A percentile compares a stretch with the other conserved stretches of the same genome.
phyloP scores from a whole-genome alignment of 2,797 vertebrate genomes.

The Pristis pectinata region DNA sequence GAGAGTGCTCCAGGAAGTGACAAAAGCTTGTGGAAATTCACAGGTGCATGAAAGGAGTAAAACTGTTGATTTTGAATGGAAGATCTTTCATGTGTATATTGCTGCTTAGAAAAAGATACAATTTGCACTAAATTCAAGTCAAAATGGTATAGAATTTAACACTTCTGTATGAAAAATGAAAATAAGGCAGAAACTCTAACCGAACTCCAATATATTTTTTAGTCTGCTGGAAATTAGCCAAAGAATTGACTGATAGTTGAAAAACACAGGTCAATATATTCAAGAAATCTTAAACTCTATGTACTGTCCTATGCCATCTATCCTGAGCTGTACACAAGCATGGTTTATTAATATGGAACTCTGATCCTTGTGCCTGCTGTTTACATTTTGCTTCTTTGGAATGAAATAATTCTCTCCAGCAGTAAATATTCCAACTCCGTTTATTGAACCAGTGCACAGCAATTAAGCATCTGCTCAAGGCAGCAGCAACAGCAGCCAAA shows the following conservation, averaged over 20 bases:
- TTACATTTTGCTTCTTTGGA: not conserved
- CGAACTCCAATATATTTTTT: not conserved
- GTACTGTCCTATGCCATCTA: not conserved
- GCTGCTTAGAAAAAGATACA: not conserved
- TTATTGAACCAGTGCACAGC: not conserved
- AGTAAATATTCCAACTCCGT: conserved; percentile 5
- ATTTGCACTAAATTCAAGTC: not conserved
- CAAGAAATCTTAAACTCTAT: not conserved
- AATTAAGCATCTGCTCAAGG: conserved; percentile 32
- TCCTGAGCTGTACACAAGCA: not conserved
- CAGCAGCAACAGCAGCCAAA: not conserved
- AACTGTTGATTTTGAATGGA: too few species aligned
- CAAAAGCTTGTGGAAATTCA: not conserved
- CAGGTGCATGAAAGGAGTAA: too few species aligned
- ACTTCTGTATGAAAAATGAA: too few species aligned
- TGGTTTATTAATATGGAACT: not conserved
- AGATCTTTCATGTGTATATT: not conserved
- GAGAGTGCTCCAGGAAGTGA: not conserved
- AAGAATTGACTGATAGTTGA: not conserved
- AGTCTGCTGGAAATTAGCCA: not conserved
- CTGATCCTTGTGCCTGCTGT: not conserved
- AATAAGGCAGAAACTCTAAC: too few species aligned
- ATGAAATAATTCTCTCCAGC: not conserved
- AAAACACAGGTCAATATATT: not conserved
- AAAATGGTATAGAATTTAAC: not conserved